Conservation (phyloP, 1,140 invertebrate genomes). For the Drosophila albomicans region DNA sequence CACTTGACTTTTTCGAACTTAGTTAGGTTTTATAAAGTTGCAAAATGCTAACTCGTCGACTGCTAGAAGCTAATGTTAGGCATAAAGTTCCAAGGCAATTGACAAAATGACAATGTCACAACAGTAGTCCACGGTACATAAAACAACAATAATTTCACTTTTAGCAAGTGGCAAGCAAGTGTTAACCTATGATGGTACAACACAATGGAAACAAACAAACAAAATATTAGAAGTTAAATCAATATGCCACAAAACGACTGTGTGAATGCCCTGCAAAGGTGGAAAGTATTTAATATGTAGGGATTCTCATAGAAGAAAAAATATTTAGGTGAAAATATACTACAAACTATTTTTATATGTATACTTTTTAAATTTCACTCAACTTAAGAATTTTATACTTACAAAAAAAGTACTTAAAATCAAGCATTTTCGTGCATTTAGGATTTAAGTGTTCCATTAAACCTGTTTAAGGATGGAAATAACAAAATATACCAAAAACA, state of each 20-base stretch:
- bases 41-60: background rate
- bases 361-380: too few species aligned
- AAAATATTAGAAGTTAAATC: slow-evolving; percentile 18
- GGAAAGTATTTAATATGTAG: too few species aligned
- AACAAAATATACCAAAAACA: too few species aligned
- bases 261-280: background rate
- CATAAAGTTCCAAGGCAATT: slow-evolving; percentile 15
- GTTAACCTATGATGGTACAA: slow-evolving; percentile 48
- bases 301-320: too few species aligned
- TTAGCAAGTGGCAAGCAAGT: slow-evolving; percentile 65
- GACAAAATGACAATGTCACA: background rate
- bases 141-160: slow-evolving; percentile 79
- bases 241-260: background rate
- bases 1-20: slow-evolving; percentile 14
- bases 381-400: too few species aligned
- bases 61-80: background rate
- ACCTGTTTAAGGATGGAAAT: too few species aligned
- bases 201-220: slow-evolving; percentile 33
- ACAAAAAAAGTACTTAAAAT: too few species aligned
- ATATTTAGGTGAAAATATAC: too few species aligned
- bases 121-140: background rate
- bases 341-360: too few species aligned
- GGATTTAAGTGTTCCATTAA: too few species aligned
- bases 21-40: background rate
- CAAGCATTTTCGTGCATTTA: too few species aligned